Evolutionary conservation across 2,888 invertebrate species (phyloP).

Genomic region (Reticulitermes lucifugus): DNA sequence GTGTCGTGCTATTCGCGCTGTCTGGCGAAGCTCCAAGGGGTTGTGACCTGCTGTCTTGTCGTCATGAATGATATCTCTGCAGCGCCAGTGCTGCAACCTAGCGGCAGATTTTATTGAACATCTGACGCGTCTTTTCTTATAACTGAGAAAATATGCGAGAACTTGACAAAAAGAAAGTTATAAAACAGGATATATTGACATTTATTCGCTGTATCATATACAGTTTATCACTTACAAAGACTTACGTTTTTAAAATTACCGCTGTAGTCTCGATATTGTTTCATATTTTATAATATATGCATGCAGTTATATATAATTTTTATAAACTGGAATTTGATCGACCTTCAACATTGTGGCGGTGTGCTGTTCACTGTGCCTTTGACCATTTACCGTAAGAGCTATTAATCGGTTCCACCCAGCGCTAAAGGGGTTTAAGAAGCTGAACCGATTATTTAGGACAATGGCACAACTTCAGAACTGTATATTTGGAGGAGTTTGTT

Average conservation of each 20-base stretch:
- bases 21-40: conserved; percentile 8
- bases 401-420: no score
- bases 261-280: no score
- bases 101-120: conserved; percentile 17
- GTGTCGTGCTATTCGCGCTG: not conserved
- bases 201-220: not conserved
- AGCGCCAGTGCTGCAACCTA: conserved; percentile 23
- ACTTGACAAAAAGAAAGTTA: not conserved
- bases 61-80: conserved; percentile 24
- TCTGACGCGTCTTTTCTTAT: not conserved
- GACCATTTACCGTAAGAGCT: no score
- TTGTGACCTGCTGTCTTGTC: conserved; percentile 21
- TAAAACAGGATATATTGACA: not conserved
- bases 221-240: not conserved
- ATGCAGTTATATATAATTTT: no score
- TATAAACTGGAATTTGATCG: no score
- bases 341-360: no score
- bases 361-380: no score
- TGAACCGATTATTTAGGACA: no score
- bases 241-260: not conserved
- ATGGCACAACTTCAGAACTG: no score
- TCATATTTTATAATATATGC: no score
- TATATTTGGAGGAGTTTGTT: no score
- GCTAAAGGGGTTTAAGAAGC: no score
- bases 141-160: not conserved